Conservation (phyloP, 2,797 vertebrate genomes). For the Mormyrus proboscirostris region DNA sequence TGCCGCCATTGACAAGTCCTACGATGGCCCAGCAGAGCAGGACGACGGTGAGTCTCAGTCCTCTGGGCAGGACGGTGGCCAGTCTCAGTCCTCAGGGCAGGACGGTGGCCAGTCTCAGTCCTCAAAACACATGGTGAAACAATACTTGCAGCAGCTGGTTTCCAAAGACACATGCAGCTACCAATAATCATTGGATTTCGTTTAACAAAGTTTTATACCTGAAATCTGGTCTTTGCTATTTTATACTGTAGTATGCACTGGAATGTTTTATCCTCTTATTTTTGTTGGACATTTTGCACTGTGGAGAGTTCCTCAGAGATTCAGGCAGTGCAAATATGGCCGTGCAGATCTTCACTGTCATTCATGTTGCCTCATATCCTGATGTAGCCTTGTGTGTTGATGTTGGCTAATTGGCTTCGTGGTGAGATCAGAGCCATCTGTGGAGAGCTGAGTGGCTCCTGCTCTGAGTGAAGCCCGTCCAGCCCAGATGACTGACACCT, state of each 20-base stretch:
- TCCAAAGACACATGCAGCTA: neutral
- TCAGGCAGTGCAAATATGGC: neutral
- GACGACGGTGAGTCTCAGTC: slow-evolving; percentile 72
- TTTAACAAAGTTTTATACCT: neutral
- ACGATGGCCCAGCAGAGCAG: slow-evolving; percentile 76
- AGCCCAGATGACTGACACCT: slow-evolving; percentile 12
- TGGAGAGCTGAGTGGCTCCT: neutral
- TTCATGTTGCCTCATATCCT: neutral
- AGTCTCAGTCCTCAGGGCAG: neutral
- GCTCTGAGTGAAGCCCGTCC: neutral
- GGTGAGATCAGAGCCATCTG: slow-evolving; percentile 12
- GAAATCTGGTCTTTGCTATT: neutral
- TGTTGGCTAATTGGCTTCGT: slow-evolving; percentile 9
- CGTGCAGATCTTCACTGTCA: neutral
- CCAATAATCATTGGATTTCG: neutral
- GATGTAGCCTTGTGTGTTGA: neutral
- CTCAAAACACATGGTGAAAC: slow-evolving; percentile 48
- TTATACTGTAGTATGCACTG: neutral
- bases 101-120: slow-evolving; percentile 67
- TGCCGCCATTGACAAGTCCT: slow-evolving; percentile 90
- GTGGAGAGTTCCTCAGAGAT: neutral
- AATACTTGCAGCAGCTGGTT: neutral
- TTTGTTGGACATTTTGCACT: neutral
- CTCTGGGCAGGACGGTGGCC: slow-evolving; percentile 76
- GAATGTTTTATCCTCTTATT: neutral